phyloP scores from a whole-genome alignment of 2,888 invertebrate species.

The Dryocosmus kuriphilus region DNA sequence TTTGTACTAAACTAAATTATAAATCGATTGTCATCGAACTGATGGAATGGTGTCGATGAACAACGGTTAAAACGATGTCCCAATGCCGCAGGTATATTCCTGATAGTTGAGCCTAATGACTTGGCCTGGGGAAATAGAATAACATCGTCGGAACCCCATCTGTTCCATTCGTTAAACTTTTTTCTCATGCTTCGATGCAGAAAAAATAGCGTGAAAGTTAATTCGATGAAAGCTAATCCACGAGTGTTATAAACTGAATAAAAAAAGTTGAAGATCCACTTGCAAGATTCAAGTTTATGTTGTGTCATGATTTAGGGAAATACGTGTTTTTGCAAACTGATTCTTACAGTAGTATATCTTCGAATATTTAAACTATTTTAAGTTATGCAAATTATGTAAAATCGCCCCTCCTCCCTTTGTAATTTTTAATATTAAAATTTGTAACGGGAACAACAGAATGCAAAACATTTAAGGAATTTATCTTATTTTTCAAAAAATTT shows the following conservation, averaged over 20 bases:
- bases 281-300: not conserved
- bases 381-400: too few relatives aligned
- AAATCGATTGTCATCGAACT: conserved; percentile 34
- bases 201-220: conserved; percentile 21
- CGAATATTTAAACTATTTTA: too few relatives aligned
- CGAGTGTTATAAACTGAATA: not conserved
- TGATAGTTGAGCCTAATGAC: conserved; percentile 4
- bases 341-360: too few relatives aligned
- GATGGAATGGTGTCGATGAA: conserved; percentile 8
- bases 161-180: conserved; percentile 22
- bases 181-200: conserved; percentile 26
- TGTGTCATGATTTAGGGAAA: not conserved
- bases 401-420: too few relatives aligned
- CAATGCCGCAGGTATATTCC: conserved; percentile 37
- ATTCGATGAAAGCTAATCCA: conserved; percentile 1
- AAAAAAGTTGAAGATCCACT: not conserved
- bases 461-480: not conserved
- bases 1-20: conserved; percentile 28
- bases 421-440: too few relatives aligned
- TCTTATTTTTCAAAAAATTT: not conserved
- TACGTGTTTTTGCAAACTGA: too few relatives aligned
- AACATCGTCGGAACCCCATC: conserved; percentile 16
- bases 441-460: too few relatives aligned
- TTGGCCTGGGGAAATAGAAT: not conserved
- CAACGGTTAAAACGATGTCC: conserved; percentile 11